phyloP scores from a whole-genome alignment of 2,888 invertebrate genomes.

The Yponomeuta sedellus region DNA sequence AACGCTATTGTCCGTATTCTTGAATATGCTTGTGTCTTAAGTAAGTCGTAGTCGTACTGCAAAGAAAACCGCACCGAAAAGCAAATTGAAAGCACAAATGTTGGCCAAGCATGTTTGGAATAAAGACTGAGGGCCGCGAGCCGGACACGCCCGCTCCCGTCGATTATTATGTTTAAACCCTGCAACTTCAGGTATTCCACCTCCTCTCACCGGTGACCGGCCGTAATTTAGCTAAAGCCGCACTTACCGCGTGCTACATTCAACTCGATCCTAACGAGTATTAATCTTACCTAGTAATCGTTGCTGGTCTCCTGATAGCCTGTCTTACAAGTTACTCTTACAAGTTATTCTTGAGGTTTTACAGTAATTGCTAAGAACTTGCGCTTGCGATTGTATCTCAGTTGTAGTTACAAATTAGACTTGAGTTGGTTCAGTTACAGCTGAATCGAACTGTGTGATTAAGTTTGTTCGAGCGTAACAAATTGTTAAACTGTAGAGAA shows the following conservation, averaged over 20 bases:
- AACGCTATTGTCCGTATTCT: not conserved
- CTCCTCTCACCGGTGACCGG: constrained; percentile 9
- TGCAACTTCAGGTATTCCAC: constrained; percentile 4
- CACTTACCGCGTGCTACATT: constrained; percentile 12
- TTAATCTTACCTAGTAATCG: constrained; percentile 13
- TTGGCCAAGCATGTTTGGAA: not conserved
- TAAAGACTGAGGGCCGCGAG: constrained; percentile 13
- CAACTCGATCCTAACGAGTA: constrained; percentile 15
- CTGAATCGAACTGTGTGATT: not conserved
- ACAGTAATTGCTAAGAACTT: not conserved
- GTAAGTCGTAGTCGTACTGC: not conserved
- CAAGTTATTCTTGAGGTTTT: not conserved
- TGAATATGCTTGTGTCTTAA: not conserved
- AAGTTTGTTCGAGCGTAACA: not conserved
- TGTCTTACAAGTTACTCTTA: not conserved
- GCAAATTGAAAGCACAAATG: not conserved
- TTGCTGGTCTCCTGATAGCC: constrained; percentile 1
- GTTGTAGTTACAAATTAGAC: not conserved
- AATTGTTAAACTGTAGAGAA: not conserved
- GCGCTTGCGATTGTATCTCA: not conserved
- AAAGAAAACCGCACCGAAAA: not conserved
- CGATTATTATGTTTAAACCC: constrained; percentile 17
- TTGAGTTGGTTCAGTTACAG: not conserved
- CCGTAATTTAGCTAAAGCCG: constrained; percentile 15
- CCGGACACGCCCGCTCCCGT: constrained; percentile 17